Evolutionary conservation across 2,888 invertebrate genomes (phyloP).

Genomic region (Ypsolopha scabrella): DNA sequence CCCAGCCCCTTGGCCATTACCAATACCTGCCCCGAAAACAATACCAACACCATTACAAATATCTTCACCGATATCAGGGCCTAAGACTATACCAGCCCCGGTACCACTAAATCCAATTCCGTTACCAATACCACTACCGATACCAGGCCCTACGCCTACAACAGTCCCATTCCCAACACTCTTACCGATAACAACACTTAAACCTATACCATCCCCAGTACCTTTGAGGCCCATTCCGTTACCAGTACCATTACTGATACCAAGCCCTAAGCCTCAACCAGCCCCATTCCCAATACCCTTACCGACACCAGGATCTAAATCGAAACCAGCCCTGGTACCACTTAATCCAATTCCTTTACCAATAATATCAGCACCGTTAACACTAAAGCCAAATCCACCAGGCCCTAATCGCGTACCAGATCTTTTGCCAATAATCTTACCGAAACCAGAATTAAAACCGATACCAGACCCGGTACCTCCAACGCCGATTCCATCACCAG

Average conservation of each 20-base stretch:
- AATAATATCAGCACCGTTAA: neutral
- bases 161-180: too few species aligned
- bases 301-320: neutral
- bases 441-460: neutral
- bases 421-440: neutral
- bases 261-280: neutral
- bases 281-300: neutral
- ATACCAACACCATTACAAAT: too few species aligned
- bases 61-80: too few species aligned
- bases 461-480: slow-evolving; percentile 1
- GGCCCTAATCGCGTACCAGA: neutral
- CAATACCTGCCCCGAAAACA: too few species aligned
- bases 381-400: neutral
- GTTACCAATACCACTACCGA: neutral
- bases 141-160: neutral
- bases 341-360: neutral
- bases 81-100: too few species aligned
- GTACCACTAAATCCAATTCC: too few species aligned
- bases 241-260: too few species aligned
- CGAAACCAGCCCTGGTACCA: neutral
- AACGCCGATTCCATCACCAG: neutral
- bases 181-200: too few species aligned
- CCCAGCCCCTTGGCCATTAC: too few species aligned
- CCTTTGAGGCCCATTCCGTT: too few species aligned
- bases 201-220: too few species aligned